Evolutionary conservation across 2,888 invertebrate genomes (phyloP).

Genomic region (Dasysyrphus tricinctus): DNA sequence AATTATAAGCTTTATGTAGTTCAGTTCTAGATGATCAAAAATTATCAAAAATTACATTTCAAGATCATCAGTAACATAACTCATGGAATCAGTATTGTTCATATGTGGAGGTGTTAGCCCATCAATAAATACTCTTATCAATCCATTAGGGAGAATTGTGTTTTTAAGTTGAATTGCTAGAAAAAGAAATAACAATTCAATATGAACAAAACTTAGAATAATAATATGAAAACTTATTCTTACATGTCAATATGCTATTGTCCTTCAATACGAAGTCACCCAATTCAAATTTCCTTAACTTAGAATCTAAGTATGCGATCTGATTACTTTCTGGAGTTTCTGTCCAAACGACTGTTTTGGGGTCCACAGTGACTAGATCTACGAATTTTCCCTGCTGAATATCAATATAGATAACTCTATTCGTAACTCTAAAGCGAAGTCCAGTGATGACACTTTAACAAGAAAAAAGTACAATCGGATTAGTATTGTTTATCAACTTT

Average conservation of each 20-base stretch:
- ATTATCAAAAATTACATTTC: slow-evolving; percentile 3
- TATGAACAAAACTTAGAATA: background rate
- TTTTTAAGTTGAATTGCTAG: background rate
- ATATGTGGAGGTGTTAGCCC: background rate
- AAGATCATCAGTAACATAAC: background rate
- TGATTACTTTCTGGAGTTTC: background rate
- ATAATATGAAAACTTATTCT: background rate
- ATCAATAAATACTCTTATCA: background rate
- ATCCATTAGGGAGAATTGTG: background rate
- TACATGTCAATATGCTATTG: slow-evolving; percentile 7
- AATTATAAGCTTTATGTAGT: too few relatives aligned
- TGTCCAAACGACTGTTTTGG: background rate
- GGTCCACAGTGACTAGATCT: background rate
- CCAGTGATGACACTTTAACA: slow-evolving; percentile 26
- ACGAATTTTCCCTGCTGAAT: slow-evolving; percentile 23
- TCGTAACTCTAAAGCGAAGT: background rate
- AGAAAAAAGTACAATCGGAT: background rate
- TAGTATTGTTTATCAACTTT: too few relatives aligned
- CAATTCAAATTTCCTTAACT: background rate
- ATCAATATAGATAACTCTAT: slow-evolving; percentile 9
- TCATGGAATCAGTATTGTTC: background rate
- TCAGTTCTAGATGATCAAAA: too few relatives aligned
- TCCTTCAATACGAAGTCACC: background rate
- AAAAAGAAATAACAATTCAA: background rate
- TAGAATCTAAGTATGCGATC: background rate